Evolutionary conservation across 2,113 vertebrate species (phyloP), one percentile per base, ranked within the genome.

Genomic region (Rhipidura dahli): DNA sequence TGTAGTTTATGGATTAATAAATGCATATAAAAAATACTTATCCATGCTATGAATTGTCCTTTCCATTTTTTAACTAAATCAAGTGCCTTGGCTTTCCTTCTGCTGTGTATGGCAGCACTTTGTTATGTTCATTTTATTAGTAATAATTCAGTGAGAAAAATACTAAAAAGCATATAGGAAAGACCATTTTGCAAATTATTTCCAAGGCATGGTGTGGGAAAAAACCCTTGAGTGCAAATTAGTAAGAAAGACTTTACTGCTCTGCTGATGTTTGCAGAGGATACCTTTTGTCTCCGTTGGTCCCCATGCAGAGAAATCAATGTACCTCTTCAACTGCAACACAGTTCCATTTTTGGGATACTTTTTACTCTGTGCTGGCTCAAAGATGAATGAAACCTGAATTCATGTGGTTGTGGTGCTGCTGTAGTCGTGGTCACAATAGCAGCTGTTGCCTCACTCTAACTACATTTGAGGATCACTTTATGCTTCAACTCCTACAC

Each of bases 1-100:
- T 98, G 98, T 98, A 99, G 97, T 96, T 99, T 98, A 98, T 99
- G 98, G 98, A 98, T 98, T 99, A 98, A 99, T 99, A 99, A 99
- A 98, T 97, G 98, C 97, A 98, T 98, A 98, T 96, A 97, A 98
- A 99, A 79, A 98, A 98, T 98, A 98, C 96, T 98, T 98, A 97
- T 97, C 97, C 96, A 87, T 84, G 59, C 94, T 98, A 98, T 98
- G 97, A 98, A 98, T 98, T 98, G 96, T 92, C 94, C 97, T 94
- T 89, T 94, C 91, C 87, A 86, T 98, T 98, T 97, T 95, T 96
- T 87, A 98, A 98, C 98, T 94, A 83, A 97, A 98, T 96, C 18
- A 70, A 96, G 89, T 97, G 96, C 87, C 95, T 92, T 51, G 60
- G 87, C 91, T 93, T 90, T 95, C 89, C 53, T 61, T 75, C 85